Base-by-base conservation (phyloP, 2,888 invertebrate species). In the Aleiodes alternator region DNA sequence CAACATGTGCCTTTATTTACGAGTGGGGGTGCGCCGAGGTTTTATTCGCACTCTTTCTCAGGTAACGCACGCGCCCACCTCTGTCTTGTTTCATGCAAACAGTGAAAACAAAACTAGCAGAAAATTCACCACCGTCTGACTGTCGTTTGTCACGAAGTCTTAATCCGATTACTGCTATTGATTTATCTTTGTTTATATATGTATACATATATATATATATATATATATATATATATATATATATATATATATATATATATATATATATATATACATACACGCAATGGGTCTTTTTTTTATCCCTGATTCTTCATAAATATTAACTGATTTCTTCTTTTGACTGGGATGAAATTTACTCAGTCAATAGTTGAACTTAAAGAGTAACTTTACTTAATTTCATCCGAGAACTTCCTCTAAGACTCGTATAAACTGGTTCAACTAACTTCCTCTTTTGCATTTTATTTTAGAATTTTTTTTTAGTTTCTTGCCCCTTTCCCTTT, bases 141-240 rank as follows among this genome's bases (percentile, higher is more conserved):
- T 75, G 72, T 69, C 68, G 68, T 56, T 68, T 16, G 59, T 38
- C 74, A 71, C 70, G 66, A 74, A 75, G 75, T 82, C 82, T 83
- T 84, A 85, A 85, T 85, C 85, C 80, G 84, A 85, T 85, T 83
- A 83, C 69, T 31, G 69, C 73, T 78, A 84, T 85, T 80, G 85
- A 85, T 84, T 83, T 43, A 43, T 78, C 80, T 80, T 80, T 78
- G 48, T 38, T 14, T 9, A 6, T 34, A 29, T 61, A 38, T 61
- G n/a, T 59, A 31, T 53, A 14, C 23, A 23, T 23, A 23, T 23
- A 23, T 23, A 23, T 23, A 2, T 23, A 23, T 23, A 23, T 1
- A 23, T 23, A 23, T 23, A 23, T 23, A 23, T 23, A 23, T 1
- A 23, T 9, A 43, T 43, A 6, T 34, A 29, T 61, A 38, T 61